Percentiles rank a stretch among this genome's conserved stretches.
Evolutionary conservation across 2,797 vertebrate species (phyloP).

Genomic region (Galaxias olidus): DNA sequence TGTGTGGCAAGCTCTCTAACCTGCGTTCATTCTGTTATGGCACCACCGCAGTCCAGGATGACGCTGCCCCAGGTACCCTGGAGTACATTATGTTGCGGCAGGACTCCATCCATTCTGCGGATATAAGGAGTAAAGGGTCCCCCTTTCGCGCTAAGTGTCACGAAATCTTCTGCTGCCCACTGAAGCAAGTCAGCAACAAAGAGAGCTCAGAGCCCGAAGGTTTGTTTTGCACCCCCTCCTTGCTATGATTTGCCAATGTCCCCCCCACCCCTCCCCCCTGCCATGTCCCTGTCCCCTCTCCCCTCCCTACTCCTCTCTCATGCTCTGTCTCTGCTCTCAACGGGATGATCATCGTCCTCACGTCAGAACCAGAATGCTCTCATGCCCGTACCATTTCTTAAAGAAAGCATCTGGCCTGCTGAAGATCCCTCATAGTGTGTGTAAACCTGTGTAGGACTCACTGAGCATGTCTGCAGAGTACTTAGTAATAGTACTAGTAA

Average conservation of each 20-base stretch:
- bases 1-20: slow-evolving; percentile 83
- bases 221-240: slow-evolving; percentile 87
- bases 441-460: slow-evolving; percentile 26
- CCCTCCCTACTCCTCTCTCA: slow-evolving; percentile 28
- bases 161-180: slow-evolving; percentile 99
- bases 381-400: slow-evolving; percentile 56
- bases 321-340: slow-evolving; percentile 51
- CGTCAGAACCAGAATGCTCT: slow-evolving; percentile 49
- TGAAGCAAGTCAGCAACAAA: slow-evolving; percentile 99
- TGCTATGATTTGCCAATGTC: slow-evolving; percentile 74
- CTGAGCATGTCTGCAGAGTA: slow-evolving; percentile 37
- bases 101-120: slow-evolving; percentile 99
- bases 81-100: slow-evolving; percentile 99
- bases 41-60: slow-evolving; percentile 98
- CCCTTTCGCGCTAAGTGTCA: slow-evolving; percentile 99
- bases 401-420: slow-evolving; percentile 63
- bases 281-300: slow-evolving; percentile 9
- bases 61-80: slow-evolving; percentile 98
- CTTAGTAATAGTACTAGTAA: no score
- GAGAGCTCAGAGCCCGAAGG: slow-evolving; percentile 97
- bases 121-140: slow-evolving; percentile 99
- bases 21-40: slow-evolving; percentile 98
- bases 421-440: slow-evolving; percentile 52
- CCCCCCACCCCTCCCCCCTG: slow-evolving; percentile 35
- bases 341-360: slow-evolving; percentile 22